These are phyloP conservation scores for Poecilia velifera DNA, from an alignment of 2,797 vertebrate species.

Conservation along the genomic window DNA sequence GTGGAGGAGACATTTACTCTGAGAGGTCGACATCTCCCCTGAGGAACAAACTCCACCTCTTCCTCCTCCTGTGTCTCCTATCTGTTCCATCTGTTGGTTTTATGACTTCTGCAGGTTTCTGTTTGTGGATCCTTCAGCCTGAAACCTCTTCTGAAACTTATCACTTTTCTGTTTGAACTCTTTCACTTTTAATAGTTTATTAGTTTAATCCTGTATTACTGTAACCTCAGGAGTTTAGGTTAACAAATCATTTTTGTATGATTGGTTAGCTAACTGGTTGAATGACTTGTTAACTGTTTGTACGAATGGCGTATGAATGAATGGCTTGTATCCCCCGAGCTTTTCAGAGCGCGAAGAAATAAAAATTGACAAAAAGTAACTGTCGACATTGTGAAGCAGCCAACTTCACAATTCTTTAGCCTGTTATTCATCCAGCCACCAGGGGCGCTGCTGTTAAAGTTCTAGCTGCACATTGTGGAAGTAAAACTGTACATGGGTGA, in stretches of 20 bases:
- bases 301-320: neutral
- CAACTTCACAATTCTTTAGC: no score
- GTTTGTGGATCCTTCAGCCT: neutral
- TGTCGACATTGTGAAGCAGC: no score
- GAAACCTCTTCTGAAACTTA: no score
- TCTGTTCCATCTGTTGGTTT: neutral
- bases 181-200: neutral
- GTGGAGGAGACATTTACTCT: slow-evolving; percentile 66
- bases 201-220: neutral
- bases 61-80: neutral
- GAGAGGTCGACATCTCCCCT: slow-evolving; percentile 52
- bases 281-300: neutral
- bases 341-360: no score
- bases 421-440: no score
- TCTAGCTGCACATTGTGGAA: no score
- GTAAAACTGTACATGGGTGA: no score
- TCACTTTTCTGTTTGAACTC: no score
- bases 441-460: no score
- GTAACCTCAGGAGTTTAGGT: neutral
- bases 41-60: slow-evolving; percentile 27
- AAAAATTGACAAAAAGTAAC: no score
- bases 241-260: neutral
- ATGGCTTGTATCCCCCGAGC: neutral
- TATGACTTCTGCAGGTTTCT: slow-evolving; percentile 1
- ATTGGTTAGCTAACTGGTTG: neutral